Base-by-base conservation (phyloP, 2,113 vertebrate species). In the Nasalis larvatus region DNA sequence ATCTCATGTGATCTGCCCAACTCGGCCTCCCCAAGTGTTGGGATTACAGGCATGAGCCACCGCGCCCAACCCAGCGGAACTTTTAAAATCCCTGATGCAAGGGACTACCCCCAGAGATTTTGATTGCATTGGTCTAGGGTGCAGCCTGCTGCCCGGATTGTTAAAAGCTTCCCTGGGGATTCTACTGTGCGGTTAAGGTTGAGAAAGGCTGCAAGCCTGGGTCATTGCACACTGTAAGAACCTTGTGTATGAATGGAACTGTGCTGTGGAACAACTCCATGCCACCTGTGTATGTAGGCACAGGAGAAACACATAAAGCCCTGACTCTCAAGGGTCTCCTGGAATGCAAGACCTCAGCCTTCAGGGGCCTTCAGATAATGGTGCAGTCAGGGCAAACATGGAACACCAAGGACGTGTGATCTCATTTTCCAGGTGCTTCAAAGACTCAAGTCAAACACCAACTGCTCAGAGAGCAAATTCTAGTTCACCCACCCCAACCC, bases 401-500 rank as follows among this genome's bases (percentile, higher is more conserved):
- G 32, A 73, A 54, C 40, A 17, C 6, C 1, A 12, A 60, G 30
- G 20, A 56, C 17, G 35, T 11, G 35, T 95, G 56, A 45, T 17
- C 8, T 40, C 23, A 8, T n/a, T 11, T 58, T 42, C 58, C 8
- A 52, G 85, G 66, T 3, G 58, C 86, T 60, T 76, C 45, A 32
- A 40, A 80, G 45, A 69, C 21, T 27, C 16, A 56, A 42, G 21
- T 32, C 42, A 84, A 81, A 58, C 1, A 77, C 10, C 27, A 27
- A 7, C 12, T 58, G 42, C 35, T 82, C 60, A 21, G 42, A 37
- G 37, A n/a, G 66, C 81, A 63, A 73, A 81, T 40, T 25, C 68
- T 11, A 8, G 40, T 14, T 56, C 23, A 18, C 66, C 66, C 32
- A 68, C 18, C 17, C 6, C 0, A 2, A 13, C 6, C 3, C 0